phyloP scores from a whole-genome alignment of 1,140 invertebrate genomes.

The Drosophila lini region DNA sequence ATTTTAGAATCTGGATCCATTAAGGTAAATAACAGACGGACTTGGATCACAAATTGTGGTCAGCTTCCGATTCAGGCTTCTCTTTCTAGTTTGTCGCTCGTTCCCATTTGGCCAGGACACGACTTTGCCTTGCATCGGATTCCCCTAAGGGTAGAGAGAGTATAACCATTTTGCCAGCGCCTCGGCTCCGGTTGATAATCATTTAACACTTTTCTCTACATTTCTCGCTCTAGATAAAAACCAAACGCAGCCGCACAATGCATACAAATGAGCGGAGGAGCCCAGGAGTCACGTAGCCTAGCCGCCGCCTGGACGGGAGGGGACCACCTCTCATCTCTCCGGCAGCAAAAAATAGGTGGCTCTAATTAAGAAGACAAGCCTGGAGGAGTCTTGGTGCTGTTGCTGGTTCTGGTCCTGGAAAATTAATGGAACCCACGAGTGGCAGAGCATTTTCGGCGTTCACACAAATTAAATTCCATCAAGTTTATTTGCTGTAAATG shows the following conservation, averaged over 20 bases:
- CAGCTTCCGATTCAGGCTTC: conserved; percentile 26
- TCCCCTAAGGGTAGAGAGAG: conserved; percentile 9
- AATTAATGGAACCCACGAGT: conserved; percentile 61
- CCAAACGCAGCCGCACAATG: conserved; percentile 33
- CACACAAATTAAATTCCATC: conserved; percentile 70
- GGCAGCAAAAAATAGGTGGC: conserved; percentile 6
- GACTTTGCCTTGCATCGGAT: not conserved
- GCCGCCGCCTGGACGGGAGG: conserved; percentile 4
- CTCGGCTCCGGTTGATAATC: conserved; percentile 19
- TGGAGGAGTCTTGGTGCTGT: conserved; percentile 1
- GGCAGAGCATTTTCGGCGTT: conserved; percentile 47
- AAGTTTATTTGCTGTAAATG: conserved; percentile 74
- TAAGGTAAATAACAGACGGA: not conserved
- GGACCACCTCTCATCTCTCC: not conserved
- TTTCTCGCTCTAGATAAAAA: conserved; percentile 37
- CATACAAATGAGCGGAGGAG: conserved; percentile 53
- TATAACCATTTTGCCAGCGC: conserved; percentile 19
- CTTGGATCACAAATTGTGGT: not conserved
- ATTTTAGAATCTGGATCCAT: not conserved
- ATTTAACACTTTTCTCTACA: conserved; percentile 45
- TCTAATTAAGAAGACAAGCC: conserved; percentile 69
- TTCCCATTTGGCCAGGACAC: conserved; percentile 10
- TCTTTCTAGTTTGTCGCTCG: conserved; percentile 49
- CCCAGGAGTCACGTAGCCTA: conserved; percentile 35
- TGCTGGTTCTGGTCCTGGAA: conserved; percentile 14